These are phyloP conservation scores for Lamprotornis superbus DNA, from an alignment of 2,113 vertebrate species.

Conservation along the genomic window DNA sequence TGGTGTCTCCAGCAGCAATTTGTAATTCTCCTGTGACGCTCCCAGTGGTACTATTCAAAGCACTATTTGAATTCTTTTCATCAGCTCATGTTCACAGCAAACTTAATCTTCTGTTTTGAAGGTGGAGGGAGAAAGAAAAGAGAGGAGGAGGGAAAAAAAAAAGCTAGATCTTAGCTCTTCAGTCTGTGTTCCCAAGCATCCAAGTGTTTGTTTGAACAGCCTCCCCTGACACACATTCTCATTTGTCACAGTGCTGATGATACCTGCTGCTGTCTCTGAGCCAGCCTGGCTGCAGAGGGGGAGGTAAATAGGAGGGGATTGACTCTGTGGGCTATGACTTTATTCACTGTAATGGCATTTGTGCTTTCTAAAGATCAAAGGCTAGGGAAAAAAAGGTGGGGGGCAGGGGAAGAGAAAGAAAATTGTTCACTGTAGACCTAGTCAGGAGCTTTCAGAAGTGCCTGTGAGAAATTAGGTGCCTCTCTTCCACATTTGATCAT, in stretches of 20 bases:
- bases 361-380: conserved; percentile 66
- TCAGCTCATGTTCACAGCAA: conserved; percentile 80
- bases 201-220: conserved; percentile 75
- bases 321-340: conserved; percentile 48
- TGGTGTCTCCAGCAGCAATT: conserved; percentile 79
- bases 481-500: conserved; percentile 9
- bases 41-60: conserved; percentile 77
- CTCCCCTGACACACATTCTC: conserved; percentile 65
- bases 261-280: conserved; percentile 67
- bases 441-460: conserved; percentile 44
- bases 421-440: conserved; percentile 28
- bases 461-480: conserved; percentile 57
- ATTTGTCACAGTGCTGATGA: conserved; percentile 70
- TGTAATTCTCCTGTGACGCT: conserved; percentile 77
- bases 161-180: conserved; percentile 68
- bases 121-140: conserved; percentile 11
- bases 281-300: background rate
- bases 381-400: background rate
- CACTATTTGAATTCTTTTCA: conserved; percentile 78
- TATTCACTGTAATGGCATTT: conserved; percentile 54
- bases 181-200: conserved; percentile 67
- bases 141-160: background rate
- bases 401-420: conserved; percentile 16
- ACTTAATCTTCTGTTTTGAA: conserved; percentile 79
- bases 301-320: conserved; percentile 37